Base-by-base conservation (phyloP, 2,888 invertebrate species). In the Odontocolon sp. region DNA sequence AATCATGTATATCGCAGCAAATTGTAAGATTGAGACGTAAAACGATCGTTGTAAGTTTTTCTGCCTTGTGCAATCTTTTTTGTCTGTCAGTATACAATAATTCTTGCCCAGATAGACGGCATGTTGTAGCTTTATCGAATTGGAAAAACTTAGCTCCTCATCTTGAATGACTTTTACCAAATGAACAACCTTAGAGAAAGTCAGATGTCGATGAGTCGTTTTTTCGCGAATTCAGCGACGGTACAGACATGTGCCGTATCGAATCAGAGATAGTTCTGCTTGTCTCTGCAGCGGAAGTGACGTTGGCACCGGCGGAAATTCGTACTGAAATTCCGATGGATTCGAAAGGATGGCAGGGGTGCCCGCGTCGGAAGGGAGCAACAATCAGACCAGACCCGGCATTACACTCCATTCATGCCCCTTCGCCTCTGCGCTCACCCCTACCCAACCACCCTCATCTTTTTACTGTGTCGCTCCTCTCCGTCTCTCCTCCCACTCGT, bases 391-490 rank as follows among this genome's bases (percentile, higher is more conserved):
- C 83, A 87, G 86, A 87, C 86, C 86, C 87, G 84, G 89, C 88
- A 90, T 90, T 90, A 90, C 89, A 88, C 87, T 88, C 89, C 88
- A 89, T 89, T 89, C 89, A 90, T 86, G 83, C 82, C 84, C 84
- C 72, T 77, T 71, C 61, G 59, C 56, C 66, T 71, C 70, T 21
- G 31, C 54, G 33, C 14, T n/a, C 72, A 26, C 45, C 66, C 82
- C 76, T 77, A 71, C 67, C 78, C 81, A 16, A 3, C 57, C 2
- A 73, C 72, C 71, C 57, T 72, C 83, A 66, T 76, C 73, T 79
- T 77, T 74, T 71, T 47, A 76, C 78, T 81, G 63, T 67, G 56
- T 45, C 77, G 45, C 50, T 52, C 56, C 67, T 28, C 66, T 42
- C 47, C 54, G 54, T 21, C 83, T 81, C 83, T 83, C 80, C 67